These are phyloP conservation scores for Labroides dimidiatus DNA, from an alignment of 2,797 vertebrate genomes.

Conservation along the genomic window DNA sequence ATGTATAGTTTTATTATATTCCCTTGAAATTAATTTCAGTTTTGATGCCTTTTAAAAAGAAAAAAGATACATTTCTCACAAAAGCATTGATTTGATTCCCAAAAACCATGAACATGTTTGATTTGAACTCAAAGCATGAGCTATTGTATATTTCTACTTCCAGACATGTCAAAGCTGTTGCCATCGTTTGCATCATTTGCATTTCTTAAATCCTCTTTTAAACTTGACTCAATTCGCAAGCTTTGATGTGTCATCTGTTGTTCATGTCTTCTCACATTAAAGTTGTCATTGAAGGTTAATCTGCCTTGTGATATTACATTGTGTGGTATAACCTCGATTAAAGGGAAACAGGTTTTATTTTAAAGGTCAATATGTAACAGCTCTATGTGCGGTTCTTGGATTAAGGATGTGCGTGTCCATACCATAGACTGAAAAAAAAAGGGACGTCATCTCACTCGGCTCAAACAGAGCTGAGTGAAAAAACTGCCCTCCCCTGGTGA, in stretches of 20 bases:
- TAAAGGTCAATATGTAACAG: too few species aligned
- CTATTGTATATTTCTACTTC: conserved; percentile 13
- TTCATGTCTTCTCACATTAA: conserved; percentile 70
- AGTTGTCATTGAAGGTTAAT: conserved; percentile 60
- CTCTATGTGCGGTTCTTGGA: too few species aligned
- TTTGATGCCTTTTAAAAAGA: conserved; percentile 56
- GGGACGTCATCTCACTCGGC: too few species aligned
- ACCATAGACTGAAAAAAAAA: too few species aligned
- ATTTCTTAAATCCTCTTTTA: conserved; percentile 47
- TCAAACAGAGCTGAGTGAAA: too few species aligned
- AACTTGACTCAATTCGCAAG: conserved; percentile 40
- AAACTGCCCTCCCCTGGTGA: too few species aligned
- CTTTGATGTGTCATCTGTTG: conserved; percentile 55
- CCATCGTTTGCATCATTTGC: conserved; percentile 22
- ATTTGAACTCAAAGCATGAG: too few species aligned
- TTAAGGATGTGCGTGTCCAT: too few species aligned
- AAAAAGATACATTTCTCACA: conserved; percentile 51
- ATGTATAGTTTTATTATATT: conserved; percentile 36
- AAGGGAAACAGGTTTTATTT: neutral
- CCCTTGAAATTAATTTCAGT: conserved; percentile 40
- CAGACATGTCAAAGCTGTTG: conserved; percentile 18
- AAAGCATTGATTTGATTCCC: conserved; percentile 18
- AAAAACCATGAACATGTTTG: conserved; percentile 6
- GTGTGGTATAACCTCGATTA: neutral
- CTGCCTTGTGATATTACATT: conserved; percentile 22